Base-by-base conservation (phyloP, 2,113 vertebrate species). In the Elanoides forficatus region DNA sequence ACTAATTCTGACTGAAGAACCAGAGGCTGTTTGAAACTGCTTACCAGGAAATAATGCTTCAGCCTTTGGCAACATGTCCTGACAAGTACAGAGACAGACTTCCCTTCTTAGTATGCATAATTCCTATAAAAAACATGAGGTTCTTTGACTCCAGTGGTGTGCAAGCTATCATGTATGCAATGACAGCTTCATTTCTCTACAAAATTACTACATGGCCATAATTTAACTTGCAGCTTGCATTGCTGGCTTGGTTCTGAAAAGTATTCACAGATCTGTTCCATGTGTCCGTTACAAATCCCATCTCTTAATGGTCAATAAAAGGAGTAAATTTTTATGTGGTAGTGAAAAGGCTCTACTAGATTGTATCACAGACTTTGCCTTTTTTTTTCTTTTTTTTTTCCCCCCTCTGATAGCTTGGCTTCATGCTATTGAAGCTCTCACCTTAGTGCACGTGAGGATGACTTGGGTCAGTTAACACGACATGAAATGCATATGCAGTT, bases 11-110 rank as follows among this genome's bases (percentile, higher is more conserved):
- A 81, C 58, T 93, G 58, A 50, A 81, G 42, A 91, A 75, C 27
- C 81, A 86, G 78, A 91, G 30, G 13, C 62, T 6, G 7, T 92
- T 96, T 93, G 91, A 74, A 68, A 40, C 55, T 80, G 18, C 52
- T 52, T 78, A 72, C 15, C 34, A 76, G 60, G 43, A 94, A 83
- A 71, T 68, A 68, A 43, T 2, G 10, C 38, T 93, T 94, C 62
- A 93, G 95, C 95, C 47, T 97, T 97, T 84, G 92, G 48, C 45
- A 94, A 13, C 7, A 0, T 93, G 88, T 96, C 67, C 94, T 97
- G 91, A 93, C n/a, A 94, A 95, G 70, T 73, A 47, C 18, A 25
- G 65, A 94, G 42, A 7, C 43, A 62, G 59, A 86, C 47, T 86
- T 95, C 89, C 76, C 42, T 95, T 66, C 63, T 94, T 91, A 89